phyloP scores from a whole-genome alignment of 2,797 vertebrate species.

The Scarus forsteni region DNA sequence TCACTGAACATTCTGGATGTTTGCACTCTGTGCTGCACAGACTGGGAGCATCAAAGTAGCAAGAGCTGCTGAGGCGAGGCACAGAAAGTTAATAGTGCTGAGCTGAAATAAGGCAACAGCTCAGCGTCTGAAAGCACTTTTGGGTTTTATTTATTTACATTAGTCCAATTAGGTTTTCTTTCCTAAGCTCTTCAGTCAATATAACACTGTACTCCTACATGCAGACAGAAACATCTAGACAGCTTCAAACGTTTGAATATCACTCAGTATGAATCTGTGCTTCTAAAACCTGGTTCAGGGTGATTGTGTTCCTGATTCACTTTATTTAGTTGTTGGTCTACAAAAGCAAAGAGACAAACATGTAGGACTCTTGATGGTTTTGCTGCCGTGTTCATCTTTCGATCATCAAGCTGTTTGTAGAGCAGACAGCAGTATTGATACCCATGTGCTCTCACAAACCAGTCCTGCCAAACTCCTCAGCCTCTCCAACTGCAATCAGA shows the following conservation, averaged over 20 bases:
- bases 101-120: background rate
- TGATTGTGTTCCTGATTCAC: background rate
- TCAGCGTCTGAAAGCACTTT: conserved; percentile 1
- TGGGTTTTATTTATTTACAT: background rate
- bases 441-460: background rate
- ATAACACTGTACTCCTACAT: background rate
- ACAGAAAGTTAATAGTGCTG: background rate
- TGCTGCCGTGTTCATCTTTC: background rate
- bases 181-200: background rate
- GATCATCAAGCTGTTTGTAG: background rate
- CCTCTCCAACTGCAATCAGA: conserved; percentile 21
- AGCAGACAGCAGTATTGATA: conserved; percentile 2
- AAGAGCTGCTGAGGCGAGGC: background rate
- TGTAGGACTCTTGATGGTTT: background rate
- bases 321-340: background rate
- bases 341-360: background rate
- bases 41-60: no score
- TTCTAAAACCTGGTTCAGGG: background rate
- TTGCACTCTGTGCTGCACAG: no score
- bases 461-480: background rate
- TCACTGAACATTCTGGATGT: no score
- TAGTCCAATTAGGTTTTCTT: background rate
- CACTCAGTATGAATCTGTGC: no score
- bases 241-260: background rate
- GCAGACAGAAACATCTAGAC: background rate